A percentile compares a stretch with the other conserved stretches of the same genome.
phyloP scores from a whole-genome alignment of 92 coral and sea anemone genomes.

The Palythoa grandis region DNA sequence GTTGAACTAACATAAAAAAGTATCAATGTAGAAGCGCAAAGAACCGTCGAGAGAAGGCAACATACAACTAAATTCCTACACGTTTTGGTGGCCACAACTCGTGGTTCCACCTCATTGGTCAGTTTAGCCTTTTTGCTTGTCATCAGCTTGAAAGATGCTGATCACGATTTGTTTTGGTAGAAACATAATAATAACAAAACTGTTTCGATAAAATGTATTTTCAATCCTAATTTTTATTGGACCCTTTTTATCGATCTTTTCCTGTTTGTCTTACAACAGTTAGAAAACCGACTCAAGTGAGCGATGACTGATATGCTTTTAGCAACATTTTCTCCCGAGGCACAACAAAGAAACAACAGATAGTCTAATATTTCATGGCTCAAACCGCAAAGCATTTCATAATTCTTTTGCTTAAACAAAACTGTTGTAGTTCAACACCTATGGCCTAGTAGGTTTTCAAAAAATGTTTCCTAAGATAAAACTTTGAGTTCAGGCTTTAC shows the following conservation, averaged over 20 bases:
- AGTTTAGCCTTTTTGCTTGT: neutral
- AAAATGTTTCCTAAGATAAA: no score
- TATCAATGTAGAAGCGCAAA: neutral
- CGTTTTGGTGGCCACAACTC: neutral
- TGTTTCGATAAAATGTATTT: neutral
- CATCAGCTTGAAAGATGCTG: neutral
- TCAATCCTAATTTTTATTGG: neutral
- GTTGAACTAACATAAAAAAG: neutral
- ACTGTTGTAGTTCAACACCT: neutral
- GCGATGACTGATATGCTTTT: slow-evolving; percentile 1
- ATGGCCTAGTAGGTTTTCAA: neutral
- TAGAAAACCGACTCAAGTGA: neutral
- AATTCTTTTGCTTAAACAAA: neutral
- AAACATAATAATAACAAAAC: neutral
- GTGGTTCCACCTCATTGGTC: neutral
- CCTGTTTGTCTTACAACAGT: neutral
- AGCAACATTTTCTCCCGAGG: neutral
- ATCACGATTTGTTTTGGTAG: neutral
- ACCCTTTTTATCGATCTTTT: neutral
- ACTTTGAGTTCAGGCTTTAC: no score
- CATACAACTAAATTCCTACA: neutral
- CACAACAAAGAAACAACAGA: neutral
- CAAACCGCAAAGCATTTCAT: neutral
- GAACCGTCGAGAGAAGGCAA: neutral
- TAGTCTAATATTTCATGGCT: neutral